These are phyloP conservation scores for Mylabris phalerata DNA, from an alignment of 1,140 invertebrate genomes.

Conservation along the genomic window DNA sequence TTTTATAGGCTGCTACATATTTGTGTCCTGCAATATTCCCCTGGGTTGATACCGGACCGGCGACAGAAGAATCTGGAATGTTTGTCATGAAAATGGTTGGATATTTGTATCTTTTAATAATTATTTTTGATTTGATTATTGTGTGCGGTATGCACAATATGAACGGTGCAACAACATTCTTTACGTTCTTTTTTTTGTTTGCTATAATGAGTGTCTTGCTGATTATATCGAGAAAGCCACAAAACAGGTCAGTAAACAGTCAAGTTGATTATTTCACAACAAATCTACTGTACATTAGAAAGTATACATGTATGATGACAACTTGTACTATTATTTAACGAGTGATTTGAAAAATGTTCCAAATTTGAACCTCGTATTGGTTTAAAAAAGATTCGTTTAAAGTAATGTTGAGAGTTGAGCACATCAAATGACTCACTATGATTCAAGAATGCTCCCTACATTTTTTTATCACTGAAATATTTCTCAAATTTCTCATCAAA, in stretches of 20 bases:
- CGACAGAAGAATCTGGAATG: slow-evolving; percentile 74
- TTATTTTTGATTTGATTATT: slow-evolving; percentile 76
- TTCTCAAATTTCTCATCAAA: no score
- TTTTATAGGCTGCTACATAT: slow-evolving; percentile 62
- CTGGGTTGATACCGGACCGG: slow-evolving; percentile 79
- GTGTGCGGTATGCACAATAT: slow-evolving; percentile 68
- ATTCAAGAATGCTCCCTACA: no score
- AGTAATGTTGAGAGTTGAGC: no score
- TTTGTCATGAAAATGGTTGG: slow-evolving; percentile 84
- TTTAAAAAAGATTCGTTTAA: neutral
- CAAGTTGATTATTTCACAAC: slow-evolving; percentile 19
- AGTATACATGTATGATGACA: no score
- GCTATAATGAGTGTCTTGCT: slow-evolving; percentile 71
- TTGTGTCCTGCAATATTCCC: slow-evolving; percentile 80
- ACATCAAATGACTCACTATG: no score
- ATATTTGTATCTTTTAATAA: slow-evolving; percentile 70
- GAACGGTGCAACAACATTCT: slow-evolving; percentile 59
- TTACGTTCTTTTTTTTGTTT: slow-evolving; percentile 65
- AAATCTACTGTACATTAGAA: no score
- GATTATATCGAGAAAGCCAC: slow-evolving; percentile 81
- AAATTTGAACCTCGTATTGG: neutral
- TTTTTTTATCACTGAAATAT: no score
- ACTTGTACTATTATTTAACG: no score
- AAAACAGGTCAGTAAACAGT: slow-evolving; percentile 64
- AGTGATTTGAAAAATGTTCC: no score